Evolutionary conservation across 2,797 vertebrate species (phyloP), one percentile per base, ranked within the genome.

Genomic region (Gadopsis marmoratus): DNA sequence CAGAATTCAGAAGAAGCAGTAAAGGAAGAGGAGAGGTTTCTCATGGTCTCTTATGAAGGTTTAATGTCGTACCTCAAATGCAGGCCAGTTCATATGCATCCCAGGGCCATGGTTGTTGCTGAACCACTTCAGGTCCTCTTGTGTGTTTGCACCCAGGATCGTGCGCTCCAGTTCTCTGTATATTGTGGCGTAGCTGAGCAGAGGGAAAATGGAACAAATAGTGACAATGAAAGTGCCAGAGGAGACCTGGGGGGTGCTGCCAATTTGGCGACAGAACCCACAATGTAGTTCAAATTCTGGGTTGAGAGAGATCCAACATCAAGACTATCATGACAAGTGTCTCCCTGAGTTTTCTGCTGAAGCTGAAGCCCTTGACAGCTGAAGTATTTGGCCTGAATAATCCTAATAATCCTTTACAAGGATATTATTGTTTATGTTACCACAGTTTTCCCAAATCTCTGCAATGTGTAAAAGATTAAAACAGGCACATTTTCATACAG

Each of bases 31-130:
- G 4, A 29, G 12, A 54, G 10, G 1, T 19, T 45, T 50, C 1
- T 5, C 17, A n/a, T 12, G 1, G 29, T 23, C 26, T 7, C 1
- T 23, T 11, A 0, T 4, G 17, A 65, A 17, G 45, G 0, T 43
- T 21, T 29, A 12, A 43, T 23, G 7, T 4, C 12, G 4, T 85
- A 99, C 98, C 97, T 99, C 98, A 19, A 99, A 97, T 71, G 96
- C 96, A 47, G 98, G 98, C 98, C 98, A 99, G 91, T 97, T 99
- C 97, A 98, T 99, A 91, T 96, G 96, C 98, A 99, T 99, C 47
- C 95, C 97, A 0, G 98, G 97, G 31, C 98, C 98, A 0, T 97
- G 96, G 93, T 94, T 96, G 93, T 95, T 97, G 90, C 96, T 97
- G 95, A 99, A 99, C 98, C 97, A 99, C 90, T 96, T 96, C 65